Conservation (phyloP, 2,888 invertebrate species). For the Phorcus lineatus region DNA sequence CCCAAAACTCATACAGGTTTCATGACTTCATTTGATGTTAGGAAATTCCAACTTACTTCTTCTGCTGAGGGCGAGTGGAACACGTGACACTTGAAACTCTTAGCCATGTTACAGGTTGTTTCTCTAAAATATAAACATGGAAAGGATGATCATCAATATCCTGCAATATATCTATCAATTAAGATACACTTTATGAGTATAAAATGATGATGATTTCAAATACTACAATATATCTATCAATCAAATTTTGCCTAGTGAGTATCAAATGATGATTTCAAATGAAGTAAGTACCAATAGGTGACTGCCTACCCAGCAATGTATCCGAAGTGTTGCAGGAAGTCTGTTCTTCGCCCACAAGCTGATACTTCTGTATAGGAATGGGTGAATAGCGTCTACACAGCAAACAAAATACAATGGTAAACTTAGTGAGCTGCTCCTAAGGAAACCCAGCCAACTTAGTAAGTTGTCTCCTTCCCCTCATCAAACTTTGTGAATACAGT, state of each 20-base stretch:
- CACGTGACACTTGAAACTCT: conserved; percentile 73
- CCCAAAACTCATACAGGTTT: no score
- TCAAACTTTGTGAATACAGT: no score
- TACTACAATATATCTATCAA: neutral
- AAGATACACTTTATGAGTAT: neutral
- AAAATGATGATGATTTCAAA: neutral
- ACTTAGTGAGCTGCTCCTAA: no score
- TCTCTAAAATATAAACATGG: conserved; percentile 64
- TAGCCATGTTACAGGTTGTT: conserved; percentile 74
- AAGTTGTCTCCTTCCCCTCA: no score
- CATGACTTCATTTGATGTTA: no score
- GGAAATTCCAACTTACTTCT: conserved; percentile 55
- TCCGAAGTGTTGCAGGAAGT: conserved; percentile 79
- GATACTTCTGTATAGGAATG: conserved; percentile 83
- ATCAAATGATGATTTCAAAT: no score
- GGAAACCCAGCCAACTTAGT: no score
- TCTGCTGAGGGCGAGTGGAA: conserved; percentile 68
- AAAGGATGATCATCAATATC: conserved; percentile 29
- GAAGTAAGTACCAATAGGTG: no score
- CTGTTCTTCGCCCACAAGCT: conserved; percentile 80
- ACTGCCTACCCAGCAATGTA: conserved; percentile 80
- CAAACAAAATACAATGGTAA: conserved; percentile 1
- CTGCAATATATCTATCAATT: neutral
- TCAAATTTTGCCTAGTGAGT: neutral
- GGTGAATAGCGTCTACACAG: conserved; percentile 78